Conservation (phyloP, 2,888 invertebrate genomes). For the Tetragnatha montana region DNA sequence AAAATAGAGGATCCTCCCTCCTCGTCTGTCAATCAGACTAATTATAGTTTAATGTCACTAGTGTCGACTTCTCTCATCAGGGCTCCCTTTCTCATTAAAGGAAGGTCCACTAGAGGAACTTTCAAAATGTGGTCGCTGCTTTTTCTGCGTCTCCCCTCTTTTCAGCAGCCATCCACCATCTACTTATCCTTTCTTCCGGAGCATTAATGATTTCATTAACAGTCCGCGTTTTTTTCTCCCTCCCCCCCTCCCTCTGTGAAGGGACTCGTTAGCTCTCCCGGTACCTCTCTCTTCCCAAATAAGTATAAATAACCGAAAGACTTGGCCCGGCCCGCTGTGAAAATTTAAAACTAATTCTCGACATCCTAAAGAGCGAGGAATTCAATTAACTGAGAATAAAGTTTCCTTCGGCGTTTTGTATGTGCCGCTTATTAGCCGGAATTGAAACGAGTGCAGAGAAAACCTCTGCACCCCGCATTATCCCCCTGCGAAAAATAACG, state of each 20-base stretch:
- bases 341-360: constrained; percentile 70
- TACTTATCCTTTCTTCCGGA: constrained; percentile 69
- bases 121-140: constrained; percentile 69
- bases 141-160: constrained; percentile 58
- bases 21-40: constrained; percentile 71
- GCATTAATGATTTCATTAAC: constrained; percentile 71
- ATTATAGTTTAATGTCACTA: constrained; percentile 71
- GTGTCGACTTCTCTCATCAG: constrained; percentile 66
- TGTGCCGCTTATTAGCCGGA: constrained; percentile 47
- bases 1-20: constrained; percentile 66
- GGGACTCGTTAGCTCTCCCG: constrained; percentile 63
- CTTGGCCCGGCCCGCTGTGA: constrained; percentile 49
- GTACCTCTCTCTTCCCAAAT: constrained; percentile 67
- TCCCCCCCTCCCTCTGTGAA: constrained; percentile 42
- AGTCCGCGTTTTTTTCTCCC: constrained; percentile 57
- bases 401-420: constrained; percentile 63
- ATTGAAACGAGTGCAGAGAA: constrained; percentile 10
- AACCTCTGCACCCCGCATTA: neutral
- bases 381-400: constrained; percentile 67
- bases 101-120: constrained; percentile 54
- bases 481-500: constrained; percentile 10
- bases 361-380: constrained; percentile 67
- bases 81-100: constrained; percentile 68
- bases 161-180: constrained; percentile 45
- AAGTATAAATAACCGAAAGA: constrained; percentile 69